Base-by-base conservation (phyloP, 2,888 invertebrate species). In the Monoplex corrugatus region DNA sequence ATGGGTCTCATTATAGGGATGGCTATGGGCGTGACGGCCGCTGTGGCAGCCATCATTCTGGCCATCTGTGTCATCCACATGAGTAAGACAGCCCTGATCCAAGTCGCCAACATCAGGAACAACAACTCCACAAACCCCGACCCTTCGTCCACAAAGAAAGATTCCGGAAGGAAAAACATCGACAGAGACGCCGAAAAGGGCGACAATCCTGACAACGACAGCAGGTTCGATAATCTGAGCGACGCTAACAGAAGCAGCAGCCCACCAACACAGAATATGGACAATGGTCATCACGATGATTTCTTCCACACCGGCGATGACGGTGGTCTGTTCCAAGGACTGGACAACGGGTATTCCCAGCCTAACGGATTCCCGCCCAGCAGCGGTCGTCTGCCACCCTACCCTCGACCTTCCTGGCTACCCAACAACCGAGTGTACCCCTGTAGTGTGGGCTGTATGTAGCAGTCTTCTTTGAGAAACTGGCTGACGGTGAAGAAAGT, bases 1-100 rank as follows among this genome's bases (percentile, higher is more conserved):
- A 38, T 90, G 57, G 90, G 87, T 28, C 63, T 89, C 2, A 90
- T 90, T 86, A 85, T 78, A 40, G 89, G 89, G n/a, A 63, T 85
- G 68, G 89, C 86, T 2, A 40, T 90, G 87, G 84, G 87, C 50
- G 63, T 89, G 50, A 35, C 89, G n/a, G 68, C 45, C 8, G 89
- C 78, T 40, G 75, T 87, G 44, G 44, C 50, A 13, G 84, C 63
- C 43, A 78, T 85, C 1, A 82, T 83, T 2, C 32, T 88, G 57
- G 87, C 87, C 40, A 82, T 88, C 83, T 88, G 63, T 68, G 68
- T 83, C 32, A 83, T 88, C 82, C 82, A 44, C 32, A 82, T 40
- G 78, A 38, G 28, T 35, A 88, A 88, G 19, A 10, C 43, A 1
- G 40, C 57, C 68, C 8, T 83, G n/a, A 35, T 68, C 43, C 82